Base-by-base conservation (phyloP, 2,797 vertebrate species). In the Brachymystax lenok region DNA sequence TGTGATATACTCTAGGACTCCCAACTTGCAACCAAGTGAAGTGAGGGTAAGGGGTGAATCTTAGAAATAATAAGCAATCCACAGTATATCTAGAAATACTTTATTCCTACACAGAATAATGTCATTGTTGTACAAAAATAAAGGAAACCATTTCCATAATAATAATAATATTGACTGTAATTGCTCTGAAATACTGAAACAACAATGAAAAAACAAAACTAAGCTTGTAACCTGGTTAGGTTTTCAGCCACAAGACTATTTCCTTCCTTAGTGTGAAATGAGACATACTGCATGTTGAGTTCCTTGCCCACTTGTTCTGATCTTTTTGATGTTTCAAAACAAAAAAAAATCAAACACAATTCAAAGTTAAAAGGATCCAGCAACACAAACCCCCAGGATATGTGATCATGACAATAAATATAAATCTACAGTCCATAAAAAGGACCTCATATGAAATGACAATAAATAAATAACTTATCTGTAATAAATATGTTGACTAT, bases 51-150 rank as follows among this genome's bases (percentile, higher is more conserved):
- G 50, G 16, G 71, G 52, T n/a, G 19, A 76, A 3, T 6, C 3
- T 14, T 4, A 52, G 19, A 69, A 24, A 56, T 40, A 33, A 59
- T 16, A 12, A 54, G 6, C 28, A 16, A 30, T 8, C 74, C n/a
- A 27, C 50, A 66, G 28, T 79, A 76, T 78, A 86, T 85, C 77
- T 67, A 80, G 74, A 79, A 82, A 91, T 17, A 84, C 83, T 96
- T 96, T 96, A 96, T 96, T 96, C 91, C 93, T 90, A 91, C 88
- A 82, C 83, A 94, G 93, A 90, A 94, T 90, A 90, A 94, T 89
- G 87, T 67, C 81, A 90, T 89, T 90, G 90, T 96, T 90, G 90
- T 96, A 97, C 93, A 96, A 96, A 96, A 97, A 97, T 96, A 96
- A 94, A 95, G 91, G 82, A 88, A 46, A 83, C 86, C 50, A 88